Evolutionary conservation across 2,797 vertebrate species (phyloP).

Genomic region (Labeo calbasu): DNA sequence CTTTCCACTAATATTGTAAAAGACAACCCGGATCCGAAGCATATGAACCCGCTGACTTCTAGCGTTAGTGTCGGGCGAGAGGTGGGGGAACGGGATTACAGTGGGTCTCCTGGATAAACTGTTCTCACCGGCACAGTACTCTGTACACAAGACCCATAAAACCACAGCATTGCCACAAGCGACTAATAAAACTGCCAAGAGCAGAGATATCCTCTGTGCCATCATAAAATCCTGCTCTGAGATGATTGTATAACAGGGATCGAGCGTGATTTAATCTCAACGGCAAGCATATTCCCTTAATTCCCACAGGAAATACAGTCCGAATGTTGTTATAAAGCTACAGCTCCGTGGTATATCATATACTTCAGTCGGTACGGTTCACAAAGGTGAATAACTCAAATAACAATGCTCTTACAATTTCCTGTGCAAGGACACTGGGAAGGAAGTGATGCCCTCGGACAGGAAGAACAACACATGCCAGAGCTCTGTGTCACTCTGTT

Average conservation of each 20-base stretch:
- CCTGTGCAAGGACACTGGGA: slow-evolving; percentile 16
- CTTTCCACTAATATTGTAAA: slow-evolving; percentile 73
- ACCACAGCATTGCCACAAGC: neutral
- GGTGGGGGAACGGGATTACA: slow-evolving; percentile 43
- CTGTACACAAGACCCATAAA: neutral
- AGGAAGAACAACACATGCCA: slow-evolving; percentile 47
- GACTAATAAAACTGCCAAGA: neutral
- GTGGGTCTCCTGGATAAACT: slow-evolving; percentile 33
- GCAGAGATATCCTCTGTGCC: neutral
- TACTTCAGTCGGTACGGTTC: neutral
- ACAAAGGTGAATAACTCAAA: neutral
- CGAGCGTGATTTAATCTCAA: neutral
- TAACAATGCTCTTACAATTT: slow-evolving; percentile 26
- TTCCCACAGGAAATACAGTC: slow-evolving; percentile 17
- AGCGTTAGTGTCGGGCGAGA: slow-evolving; percentile 42
- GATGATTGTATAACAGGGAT: neutral
- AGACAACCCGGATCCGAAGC: slow-evolving; percentile 49
- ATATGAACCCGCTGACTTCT: slow-evolving; percentile 75
- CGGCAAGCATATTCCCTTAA: slow-evolving; percentile 2
- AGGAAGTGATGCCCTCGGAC: slow-evolving; percentile 43
- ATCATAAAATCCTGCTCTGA: neutral
- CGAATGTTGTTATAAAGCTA: neutral
- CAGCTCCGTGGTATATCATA: neutral
- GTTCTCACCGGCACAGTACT: neutral
- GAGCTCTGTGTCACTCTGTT: slow-evolving; percentile 12